Evolutionary conservation across 1,140 invertebrate genomes (phyloP).

Genomic region (Zeugodacus cucurbitae): DNA sequence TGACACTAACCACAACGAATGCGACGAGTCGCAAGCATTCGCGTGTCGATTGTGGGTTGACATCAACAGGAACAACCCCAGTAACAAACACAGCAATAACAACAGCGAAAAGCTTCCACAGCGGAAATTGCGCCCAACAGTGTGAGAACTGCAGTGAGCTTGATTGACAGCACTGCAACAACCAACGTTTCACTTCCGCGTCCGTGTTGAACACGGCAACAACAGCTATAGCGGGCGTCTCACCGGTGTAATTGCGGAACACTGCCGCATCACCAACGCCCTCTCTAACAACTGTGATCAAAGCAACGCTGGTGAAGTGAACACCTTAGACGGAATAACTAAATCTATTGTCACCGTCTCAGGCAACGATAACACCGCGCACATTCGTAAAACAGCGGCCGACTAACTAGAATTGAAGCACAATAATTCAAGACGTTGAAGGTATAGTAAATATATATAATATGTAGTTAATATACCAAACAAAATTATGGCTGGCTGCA

Average conservation of each 20-base stretch:
- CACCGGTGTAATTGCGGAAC: neutral
- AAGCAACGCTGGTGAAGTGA: conserved; percentile 65
- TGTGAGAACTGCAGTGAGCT: conserved; percentile 2
- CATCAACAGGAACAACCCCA: conserved; percentile 38
- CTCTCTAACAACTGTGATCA: conserved; percentile 65
- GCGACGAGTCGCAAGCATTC: conserved; percentile 41
- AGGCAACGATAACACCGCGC: conserved; percentile 36
- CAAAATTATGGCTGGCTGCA: too few species aligned
- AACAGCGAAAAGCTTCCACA: conserved; percentile 51
- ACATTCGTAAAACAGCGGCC: conserved; percentile 59
- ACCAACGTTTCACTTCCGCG: conserved; percentile 43
- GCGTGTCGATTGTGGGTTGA: conserved; percentile 55
- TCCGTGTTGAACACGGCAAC: neutral
- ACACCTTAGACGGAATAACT: conserved; percentile 61
- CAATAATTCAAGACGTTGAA: neutral
- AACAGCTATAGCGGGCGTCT: neutral
- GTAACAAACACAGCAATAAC: conserved; percentile 45
- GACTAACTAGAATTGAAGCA: too few species aligned
- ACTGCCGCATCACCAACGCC: conserved; percentile 51
- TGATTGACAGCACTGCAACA: conserved; percentile 43
- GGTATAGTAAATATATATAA: too few species aligned
- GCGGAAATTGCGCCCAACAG: conserved; percentile 35
- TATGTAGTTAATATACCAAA: too few species aligned
- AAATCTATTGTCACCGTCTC: conserved; percentile 47
- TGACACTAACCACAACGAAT: conserved; percentile 60